Evolutionary conservation across 1,140 invertebrate species (phyloP).

Genomic region (Leucophenga varia): DNA sequence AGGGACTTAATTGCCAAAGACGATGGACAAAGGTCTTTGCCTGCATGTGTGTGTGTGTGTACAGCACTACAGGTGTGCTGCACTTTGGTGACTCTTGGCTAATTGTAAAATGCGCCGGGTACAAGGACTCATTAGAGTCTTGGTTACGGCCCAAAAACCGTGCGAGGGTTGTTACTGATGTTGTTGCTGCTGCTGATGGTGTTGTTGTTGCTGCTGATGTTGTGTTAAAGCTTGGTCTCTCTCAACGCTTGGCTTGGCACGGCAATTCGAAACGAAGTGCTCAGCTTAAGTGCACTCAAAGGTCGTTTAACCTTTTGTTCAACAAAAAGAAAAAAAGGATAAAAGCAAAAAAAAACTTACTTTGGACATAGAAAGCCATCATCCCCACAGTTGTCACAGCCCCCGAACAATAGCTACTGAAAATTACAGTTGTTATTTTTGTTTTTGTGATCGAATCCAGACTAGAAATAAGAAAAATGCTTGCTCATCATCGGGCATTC

Average conservation of each 20-base stretch:
- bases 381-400: too few relatives aligned
- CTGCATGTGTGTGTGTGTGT: too few relatives aligned
- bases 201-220: too few relatives aligned
- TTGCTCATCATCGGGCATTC: slow-evolving; percentile 1
- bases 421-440: too few relatives aligned
- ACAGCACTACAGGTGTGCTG: slow-evolving; percentile 20
- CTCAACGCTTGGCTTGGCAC: slow-evolving; percentile 2
- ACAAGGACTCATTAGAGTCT: slow-evolving; percentile 21
- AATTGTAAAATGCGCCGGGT: slow-evolving; percentile 24
- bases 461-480: slow-evolving; percentile 7
- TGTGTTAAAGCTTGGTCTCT: too few relatives aligned
- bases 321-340: too few relatives aligned
- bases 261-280: slow-evolving; percentile 6
- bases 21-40: too few relatives aligned
- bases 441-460: too few relatives aligned
- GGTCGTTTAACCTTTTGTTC: slow-evolving; percentile 7
- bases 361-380: too few relatives aligned
- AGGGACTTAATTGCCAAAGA: slow-evolving; percentile 54
- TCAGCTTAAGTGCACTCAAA: slow-evolving; percentile 16
- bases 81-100: slow-evolving; percentile 25
- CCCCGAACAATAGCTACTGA: too few relatives aligned
- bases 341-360: too few relatives aligned
- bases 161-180: slow-evolving; percentile 10
- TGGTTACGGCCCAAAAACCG: slow-evolving; percentile 24
- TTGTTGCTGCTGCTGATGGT: too few relatives aligned